Conservation (phyloP, 2,797 vertebrate genomes). For the Toxotes lorentzi region DNA sequence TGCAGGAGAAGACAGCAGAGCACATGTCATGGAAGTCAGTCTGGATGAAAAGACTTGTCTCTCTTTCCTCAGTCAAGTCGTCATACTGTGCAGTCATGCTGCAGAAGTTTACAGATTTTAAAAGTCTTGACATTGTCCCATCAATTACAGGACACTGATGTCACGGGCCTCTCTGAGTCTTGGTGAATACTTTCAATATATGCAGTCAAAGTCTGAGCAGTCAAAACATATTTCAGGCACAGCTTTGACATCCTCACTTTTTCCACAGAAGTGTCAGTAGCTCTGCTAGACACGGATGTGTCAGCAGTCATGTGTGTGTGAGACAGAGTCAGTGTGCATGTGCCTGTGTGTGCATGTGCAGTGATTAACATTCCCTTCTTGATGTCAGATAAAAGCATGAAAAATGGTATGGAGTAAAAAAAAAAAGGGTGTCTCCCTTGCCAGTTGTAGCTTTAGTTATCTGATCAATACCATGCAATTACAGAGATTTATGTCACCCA, state of each 20-base stretch:
- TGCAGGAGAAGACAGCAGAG: constrained; percentile 50
- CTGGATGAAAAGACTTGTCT: constrained; percentile 74
- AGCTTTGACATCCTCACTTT: constrained; percentile 68
- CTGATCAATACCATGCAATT: constrained; percentile 85
- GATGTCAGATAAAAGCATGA: constrained; percentile 81
- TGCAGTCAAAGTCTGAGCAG: constrained; percentile 70
- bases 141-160: constrained; percentile 72
- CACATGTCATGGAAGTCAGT: constrained; percentile 67
- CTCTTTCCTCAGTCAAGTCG: constrained; percentile 58
- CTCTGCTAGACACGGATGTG: constrained; percentile 38
- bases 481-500: constrained; percentile 84
- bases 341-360: constrained; percentile 24
- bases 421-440: constrained; percentile 65
- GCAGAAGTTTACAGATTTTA: constrained; percentile 64
- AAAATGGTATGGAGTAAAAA: constrained; percentile 63
- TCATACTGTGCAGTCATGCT: constrained; percentile 61
- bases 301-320: constrained; percentile 29
- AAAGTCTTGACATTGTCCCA: constrained; percentile 77
- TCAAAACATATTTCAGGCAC: constrained; percentile 61
- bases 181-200: constrained; percentile 67
- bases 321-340: not conserved
- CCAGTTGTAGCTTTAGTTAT: constrained; percentile 75
- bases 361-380: constrained; percentile 69
- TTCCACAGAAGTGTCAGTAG: constrained; percentile 66
- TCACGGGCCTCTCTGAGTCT: constrained; percentile 59